A percentile compares a stretch with the other conserved stretches of the same genome.
phyloP scores from a whole-genome alignment of 2,113 vertebrate genomes.

The Sander vitreus region DNA sequence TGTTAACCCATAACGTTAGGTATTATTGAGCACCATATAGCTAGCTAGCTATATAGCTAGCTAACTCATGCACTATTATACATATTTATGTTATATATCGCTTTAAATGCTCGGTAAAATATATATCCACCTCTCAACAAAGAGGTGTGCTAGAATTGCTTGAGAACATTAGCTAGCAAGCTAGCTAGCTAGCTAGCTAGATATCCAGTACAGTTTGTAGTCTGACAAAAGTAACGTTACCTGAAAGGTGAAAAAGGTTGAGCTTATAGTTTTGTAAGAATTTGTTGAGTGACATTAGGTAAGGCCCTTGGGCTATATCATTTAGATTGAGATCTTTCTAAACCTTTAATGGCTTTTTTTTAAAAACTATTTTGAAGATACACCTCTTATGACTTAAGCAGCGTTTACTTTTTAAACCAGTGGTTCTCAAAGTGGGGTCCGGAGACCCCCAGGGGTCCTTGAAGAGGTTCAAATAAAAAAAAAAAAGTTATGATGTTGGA shows the following conservation, averaged over 20 bases:
- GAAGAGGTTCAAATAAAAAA: no score
- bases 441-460: no score
- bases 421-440: no score
- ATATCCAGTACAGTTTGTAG: not conserved
- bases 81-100: not conserved
- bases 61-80: no score
- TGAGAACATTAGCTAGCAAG: not conserved
- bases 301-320: not conserved
- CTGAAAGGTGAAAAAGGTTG: not conserved
- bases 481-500: no score
- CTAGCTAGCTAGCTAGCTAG: no score
- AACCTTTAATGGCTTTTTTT: not conserved
- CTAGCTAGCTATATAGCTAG: no score
- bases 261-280: not conserved
- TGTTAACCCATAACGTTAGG: not conserved
- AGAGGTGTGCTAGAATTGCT: not conserved
- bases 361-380: not conserved
- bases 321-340: not conserved
- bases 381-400: not conserved
- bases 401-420: not conserved
- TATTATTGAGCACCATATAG: not conserved
- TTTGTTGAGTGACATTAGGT: no score
- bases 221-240: not conserved
- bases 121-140: not conserved
- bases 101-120: not conserved